A percentile compares a stretch with the other conserved stretches of the same genome.
Conservation (phyloP, 1,140 invertebrate genomes). For the Drosophila seguyi region DNA sequence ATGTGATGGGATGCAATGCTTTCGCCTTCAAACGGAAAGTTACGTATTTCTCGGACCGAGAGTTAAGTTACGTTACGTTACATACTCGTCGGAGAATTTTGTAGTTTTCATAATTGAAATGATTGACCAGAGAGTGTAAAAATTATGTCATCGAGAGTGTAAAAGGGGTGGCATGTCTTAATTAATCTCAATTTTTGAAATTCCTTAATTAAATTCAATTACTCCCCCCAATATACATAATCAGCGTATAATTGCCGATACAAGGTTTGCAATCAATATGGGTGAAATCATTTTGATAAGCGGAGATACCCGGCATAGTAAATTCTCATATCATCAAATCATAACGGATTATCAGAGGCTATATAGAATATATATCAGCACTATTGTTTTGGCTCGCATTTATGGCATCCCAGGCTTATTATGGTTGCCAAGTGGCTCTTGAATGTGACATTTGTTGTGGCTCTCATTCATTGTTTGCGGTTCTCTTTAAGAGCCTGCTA, state of each 20-base stretch:
- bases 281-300: constrained; percentile 10
- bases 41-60: background rate
- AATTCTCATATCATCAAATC: constrained; percentile 32
- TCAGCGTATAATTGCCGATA: constrained; percentile 44
- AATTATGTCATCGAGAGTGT: constrained; percentile 31
- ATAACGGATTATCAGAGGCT: constrained; percentile 51
- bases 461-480: constrained; percentile 24
- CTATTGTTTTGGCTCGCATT: constrained; percentile 16
- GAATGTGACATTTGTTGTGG: constrained; percentile 23
- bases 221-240: constrained; percentile 49
- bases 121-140: constrained; percentile 16
- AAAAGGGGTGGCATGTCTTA: constrained; percentile 25
- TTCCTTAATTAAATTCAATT: constrained; percentile 76
- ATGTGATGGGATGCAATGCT: constrained; percentile 1
- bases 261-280: constrained; percentile 38
- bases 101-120: constrained; percentile 17
- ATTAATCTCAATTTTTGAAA: constrained; percentile 60
- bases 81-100: constrained; percentile 52
- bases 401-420: constrained; percentile 18
- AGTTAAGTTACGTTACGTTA: constrained; percentile 7
- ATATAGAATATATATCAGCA: constrained; percentile 12
- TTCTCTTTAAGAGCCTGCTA: constrained; percentile 1
- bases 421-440: constrained; percentile 44
- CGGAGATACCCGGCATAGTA: background rate
- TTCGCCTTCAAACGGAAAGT: constrained; percentile 12